Base-by-base conservation (phyloP, 2,888 invertebrate species). In the Heliconius cydno region DNA sequence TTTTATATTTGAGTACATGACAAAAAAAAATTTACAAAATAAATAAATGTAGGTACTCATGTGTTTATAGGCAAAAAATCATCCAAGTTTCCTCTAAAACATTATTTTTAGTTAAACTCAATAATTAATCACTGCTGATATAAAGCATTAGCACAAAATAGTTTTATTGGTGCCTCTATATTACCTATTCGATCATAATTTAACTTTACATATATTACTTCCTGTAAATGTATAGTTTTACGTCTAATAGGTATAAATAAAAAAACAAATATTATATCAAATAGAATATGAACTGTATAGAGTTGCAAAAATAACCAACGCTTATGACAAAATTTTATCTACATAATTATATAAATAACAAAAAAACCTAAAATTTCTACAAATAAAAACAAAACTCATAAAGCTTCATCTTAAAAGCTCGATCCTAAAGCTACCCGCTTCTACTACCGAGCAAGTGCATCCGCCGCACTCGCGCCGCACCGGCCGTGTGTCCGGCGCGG, bases 401-500 rank as follows among this genome's bases (percentile, higher is more conserved):
- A 34, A 67, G 34, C 34, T 22, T 66, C 22, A 67, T 67, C 10
- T 10, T 34, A 34, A 67, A 66, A 67, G 34, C 34, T 67, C 67
- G 19, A 67, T 67, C 4, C 34, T 22, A 67, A 67, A 67, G 67
- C 34, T 68, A 34, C 38, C n/a, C 22, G 15, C 34, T 28, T 19
- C 30, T 66, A 66, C 66, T 34, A 30, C 67, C 28, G 25, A 34
- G 28, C 30, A 22, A 81, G 82, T 82, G 83, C 84, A 83, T 83
- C 76, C 84, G 72, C 81, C 83, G 82, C 82, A 81, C 82, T 83
- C 82, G 81, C 83, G 74, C 76, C 60, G 63, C 52, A 71, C 19
- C 71, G 63, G 77, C 70, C 67, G 67, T 66, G 60, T 74, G 72
- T 65, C 72, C 52, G 57, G 78, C 67, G 91, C 90, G 83, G 92